These are phyloP conservation scores for Melanargia galathea DNA, from an alignment of 2,888 invertebrate species.

Conservation along the genomic window DNA sequence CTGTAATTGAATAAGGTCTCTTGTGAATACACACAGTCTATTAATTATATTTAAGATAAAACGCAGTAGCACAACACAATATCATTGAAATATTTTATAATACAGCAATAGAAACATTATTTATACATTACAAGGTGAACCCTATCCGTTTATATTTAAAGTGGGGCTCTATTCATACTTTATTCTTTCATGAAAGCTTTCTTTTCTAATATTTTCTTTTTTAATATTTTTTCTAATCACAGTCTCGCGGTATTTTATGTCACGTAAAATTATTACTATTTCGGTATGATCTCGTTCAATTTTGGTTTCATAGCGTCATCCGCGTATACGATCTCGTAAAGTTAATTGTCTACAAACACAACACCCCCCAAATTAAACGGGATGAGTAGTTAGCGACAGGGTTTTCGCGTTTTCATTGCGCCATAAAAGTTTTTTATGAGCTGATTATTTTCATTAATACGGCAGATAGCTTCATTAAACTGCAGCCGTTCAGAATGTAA, in stretches of 20 bases:
- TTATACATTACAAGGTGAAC: too few relatives aligned
- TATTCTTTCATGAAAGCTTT: background rate
- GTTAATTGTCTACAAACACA: constrained; percentile 48
- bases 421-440: constrained; percentile 43
- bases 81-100: too few relatives aligned
- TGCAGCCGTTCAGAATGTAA: background rate
- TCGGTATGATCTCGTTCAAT: constrained; percentile 32
- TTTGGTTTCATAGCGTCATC: constrained; percentile 37
- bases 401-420: constrained; percentile 43
- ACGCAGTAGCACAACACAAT: too few relatives aligned
- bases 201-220: background rate
- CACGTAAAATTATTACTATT: constrained; percentile 10
- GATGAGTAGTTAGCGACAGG: constrained; percentile 43
- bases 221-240: constrained; percentile 18
- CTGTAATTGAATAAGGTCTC: too few relatives aligned
- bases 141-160: too few relatives aligned
- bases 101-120: too few relatives aligned
- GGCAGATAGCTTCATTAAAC: constrained; percentile 23
- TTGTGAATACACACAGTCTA: too few relatives aligned
- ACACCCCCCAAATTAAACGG: constrained; percentile 48
- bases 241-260: background rate
- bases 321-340: constrained; percentile 47
- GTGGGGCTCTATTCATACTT: too few relatives aligned
- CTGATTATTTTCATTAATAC: constrained; percentile 41
- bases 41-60: too few relatives aligned